Evolutionary conservation across 2,113 vertebrate genomes (phyloP).

Genomic region (Megalops atlanticus): DNA sequence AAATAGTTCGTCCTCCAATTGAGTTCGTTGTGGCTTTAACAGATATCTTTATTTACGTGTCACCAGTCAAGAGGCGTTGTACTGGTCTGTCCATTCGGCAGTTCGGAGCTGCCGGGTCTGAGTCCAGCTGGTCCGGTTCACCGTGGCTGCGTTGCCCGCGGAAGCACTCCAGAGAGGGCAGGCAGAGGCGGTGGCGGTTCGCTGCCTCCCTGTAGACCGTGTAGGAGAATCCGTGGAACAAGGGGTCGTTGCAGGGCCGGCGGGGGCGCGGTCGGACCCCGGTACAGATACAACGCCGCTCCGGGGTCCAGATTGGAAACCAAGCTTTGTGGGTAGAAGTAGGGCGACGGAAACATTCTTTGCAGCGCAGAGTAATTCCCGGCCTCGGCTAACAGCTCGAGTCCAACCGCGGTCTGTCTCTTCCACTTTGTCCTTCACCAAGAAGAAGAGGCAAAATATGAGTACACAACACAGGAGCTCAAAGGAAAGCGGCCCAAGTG

Average conservation of each 20-base stretch:
- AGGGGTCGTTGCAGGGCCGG: constrained; percentile 89
- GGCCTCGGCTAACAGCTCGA: constrained; percentile 93
- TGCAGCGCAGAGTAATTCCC: constrained; percentile 95
- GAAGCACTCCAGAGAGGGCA: constrained; percentile 83
- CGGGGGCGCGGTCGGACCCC: constrained; percentile 88
- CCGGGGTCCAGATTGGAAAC: constrained; percentile 94
- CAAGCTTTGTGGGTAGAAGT: constrained; percentile 95
- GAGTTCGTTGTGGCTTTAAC: constrained; percentile 42
- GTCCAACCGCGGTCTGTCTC: constrained; percentile 92
- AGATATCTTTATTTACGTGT: constrained; percentile 41
- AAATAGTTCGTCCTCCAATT: constrained; percentile 35
- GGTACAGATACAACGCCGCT: constrained; percentile 91
- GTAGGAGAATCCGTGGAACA: constrained; percentile 92
- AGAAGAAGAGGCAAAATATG: constrained; percentile 27
- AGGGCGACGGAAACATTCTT: constrained; percentile 96
- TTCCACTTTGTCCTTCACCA: constrained; percentile 93
- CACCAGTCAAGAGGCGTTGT: constrained; percentile 39
- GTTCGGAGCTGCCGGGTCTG: constrained; percentile 46
- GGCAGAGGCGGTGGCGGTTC: constrained; percentile 88
- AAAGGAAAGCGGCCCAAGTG: neutral
- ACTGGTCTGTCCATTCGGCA: constrained; percentile 33
- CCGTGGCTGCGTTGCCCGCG: constrained; percentile 87
- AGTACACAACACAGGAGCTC: constrained; percentile 1
- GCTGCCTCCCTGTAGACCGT: constrained; percentile 87
- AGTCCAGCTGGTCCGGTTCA: constrained; percentile 67